These are phyloP conservation scores for Pituophis catenifer DNA, from an alignment of 2,113 vertebrate species.

Conservation along the genomic window DNA sequence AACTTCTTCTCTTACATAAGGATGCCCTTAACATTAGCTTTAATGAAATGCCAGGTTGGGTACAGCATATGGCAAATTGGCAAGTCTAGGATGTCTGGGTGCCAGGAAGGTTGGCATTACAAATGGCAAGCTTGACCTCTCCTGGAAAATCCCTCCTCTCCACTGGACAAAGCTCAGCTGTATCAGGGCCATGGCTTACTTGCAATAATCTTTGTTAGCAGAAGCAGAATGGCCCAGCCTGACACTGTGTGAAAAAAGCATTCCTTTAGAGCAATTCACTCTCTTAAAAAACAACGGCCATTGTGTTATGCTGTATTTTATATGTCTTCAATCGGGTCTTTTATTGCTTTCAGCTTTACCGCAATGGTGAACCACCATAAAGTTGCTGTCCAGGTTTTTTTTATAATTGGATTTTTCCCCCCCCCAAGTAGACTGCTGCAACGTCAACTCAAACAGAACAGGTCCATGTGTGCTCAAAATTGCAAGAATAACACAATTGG, in stretches of 20 bases:
- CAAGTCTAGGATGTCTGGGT: neutral
- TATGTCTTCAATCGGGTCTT: neutral
- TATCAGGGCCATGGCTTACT: neutral
- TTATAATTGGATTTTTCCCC: neutral
- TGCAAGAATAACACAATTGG: constrained; percentile 57
- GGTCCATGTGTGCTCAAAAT: constrained; percentile 47
- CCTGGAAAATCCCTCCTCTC: neutral
- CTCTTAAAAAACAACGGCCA: neutral
- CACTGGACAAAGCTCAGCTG: neutral
- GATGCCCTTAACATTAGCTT: neutral
- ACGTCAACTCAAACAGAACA: constrained; percentile 43
- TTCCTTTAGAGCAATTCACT: neutral
- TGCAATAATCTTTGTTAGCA: neutral
- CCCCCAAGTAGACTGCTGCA: neutral
- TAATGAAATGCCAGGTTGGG: neutral
- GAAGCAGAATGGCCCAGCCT: neutral
- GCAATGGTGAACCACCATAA: neutral
- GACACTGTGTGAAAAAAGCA: neutral
- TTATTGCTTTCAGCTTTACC: neutral
- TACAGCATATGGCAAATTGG: neutral
- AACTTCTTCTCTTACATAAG: neutral
- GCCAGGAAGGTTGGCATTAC: neutral
- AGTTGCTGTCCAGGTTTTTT: neutral
- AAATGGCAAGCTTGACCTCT: neutral
- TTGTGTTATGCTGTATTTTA: neutral